These are phyloP conservation scores for Calliopsis andreniformis DNA, from an alignment of 1,140 invertebrate genomes.

Conservation along the genomic window DNA sequence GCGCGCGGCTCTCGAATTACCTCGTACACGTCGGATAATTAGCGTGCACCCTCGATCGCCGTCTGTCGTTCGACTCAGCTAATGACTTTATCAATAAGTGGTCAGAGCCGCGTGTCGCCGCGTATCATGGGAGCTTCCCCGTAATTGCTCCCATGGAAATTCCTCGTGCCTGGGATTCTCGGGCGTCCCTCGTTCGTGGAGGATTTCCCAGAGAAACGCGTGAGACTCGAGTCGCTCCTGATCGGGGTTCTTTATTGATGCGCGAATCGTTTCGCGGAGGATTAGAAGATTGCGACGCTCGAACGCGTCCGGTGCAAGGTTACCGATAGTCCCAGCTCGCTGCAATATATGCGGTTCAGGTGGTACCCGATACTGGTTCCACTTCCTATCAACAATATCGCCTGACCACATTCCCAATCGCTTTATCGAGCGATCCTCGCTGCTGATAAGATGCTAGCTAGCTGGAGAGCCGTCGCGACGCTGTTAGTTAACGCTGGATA, in stretches of 20 bases:
- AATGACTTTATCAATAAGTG: constrained; percentile 60
- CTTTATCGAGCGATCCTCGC: constrained; percentile 42
- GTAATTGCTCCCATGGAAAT: constrained; percentile 34
- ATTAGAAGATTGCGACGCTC: constrained; percentile 27
- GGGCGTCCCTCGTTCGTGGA: too few relatives aligned
- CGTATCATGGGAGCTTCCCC: constrained; percentile 31
- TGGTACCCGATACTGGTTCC: constrained; percentile 29
- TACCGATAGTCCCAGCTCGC: background rate
- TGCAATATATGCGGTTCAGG: background rate
- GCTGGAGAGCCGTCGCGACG: constrained; percentile 27
- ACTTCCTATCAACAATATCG: constrained; percentile 48
- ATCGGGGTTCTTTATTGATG: constrained; percentile 18
- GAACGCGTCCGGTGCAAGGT: constrained; percentile 7
- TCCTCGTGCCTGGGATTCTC: background rate
- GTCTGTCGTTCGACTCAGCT: constrained; percentile 36
- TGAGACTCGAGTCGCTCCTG: background rate
- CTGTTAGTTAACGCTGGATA: constrained; percentile 34
- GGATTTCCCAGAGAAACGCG: constrained; percentile 12
- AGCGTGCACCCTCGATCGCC: constrained; percentile 48
- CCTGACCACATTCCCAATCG: constrained; percentile 39
- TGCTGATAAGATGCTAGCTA: constrained; percentile 12
- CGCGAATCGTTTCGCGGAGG: constrained; percentile 36
- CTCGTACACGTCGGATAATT: constrained; percentile 59
- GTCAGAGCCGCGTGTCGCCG: constrained; percentile 3
- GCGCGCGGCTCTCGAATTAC: constrained; percentile 49